These are phyloP conservation scores for Zhuqinia jingwanae DNA, from an alignment of 2,888 invertebrate species.

Conservation along the genomic window DNA sequence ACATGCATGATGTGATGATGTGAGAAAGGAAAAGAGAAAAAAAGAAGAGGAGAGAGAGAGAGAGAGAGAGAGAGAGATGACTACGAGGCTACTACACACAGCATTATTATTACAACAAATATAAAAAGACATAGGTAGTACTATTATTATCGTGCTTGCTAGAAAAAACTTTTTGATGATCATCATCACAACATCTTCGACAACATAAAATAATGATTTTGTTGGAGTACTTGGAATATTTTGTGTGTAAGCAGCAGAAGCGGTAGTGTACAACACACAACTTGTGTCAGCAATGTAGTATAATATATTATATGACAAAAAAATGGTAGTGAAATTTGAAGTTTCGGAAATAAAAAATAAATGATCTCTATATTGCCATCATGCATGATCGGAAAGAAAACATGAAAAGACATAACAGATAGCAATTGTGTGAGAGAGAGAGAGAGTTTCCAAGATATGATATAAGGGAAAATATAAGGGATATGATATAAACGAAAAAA, in stretches of 20 bases:
- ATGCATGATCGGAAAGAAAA: not conserved
- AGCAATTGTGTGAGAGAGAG: not conserved
- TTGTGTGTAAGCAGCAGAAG: not conserved
- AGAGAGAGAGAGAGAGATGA: not conserved
- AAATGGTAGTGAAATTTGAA: slow-evolving; percentile 1
- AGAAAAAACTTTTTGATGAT: slow-evolving; percentile 20
- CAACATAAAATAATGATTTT: slow-evolving; percentile 35
- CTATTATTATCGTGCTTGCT: slow-evolving; percentile 18
- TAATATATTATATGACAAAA: not conserved
- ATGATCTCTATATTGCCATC: slow-evolving; percentile 1
- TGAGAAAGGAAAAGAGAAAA: not conserved
- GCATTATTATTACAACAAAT: slow-evolving; percentile 8
- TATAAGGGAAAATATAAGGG: not conserved
- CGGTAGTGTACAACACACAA: no score
- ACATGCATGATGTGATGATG: slow-evolving; percentile 4
- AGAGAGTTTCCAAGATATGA: not conserved
- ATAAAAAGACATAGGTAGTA: no score
- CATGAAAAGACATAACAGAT: not conserved
- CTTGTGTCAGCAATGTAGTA: not conserved
- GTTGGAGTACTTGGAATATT: not conserved
- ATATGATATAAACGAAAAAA: not conserved
- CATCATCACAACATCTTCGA: slow-evolving; percentile 14
- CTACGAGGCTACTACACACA: not conserved
- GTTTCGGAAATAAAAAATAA: slow-evolving; percentile 37
- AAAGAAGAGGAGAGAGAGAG: not conserved